These are phyloP conservation scores for Yponomeuta sedellus DNA, from an alignment of 2,888 invertebrate species.

Conservation along the genomic window DNA sequence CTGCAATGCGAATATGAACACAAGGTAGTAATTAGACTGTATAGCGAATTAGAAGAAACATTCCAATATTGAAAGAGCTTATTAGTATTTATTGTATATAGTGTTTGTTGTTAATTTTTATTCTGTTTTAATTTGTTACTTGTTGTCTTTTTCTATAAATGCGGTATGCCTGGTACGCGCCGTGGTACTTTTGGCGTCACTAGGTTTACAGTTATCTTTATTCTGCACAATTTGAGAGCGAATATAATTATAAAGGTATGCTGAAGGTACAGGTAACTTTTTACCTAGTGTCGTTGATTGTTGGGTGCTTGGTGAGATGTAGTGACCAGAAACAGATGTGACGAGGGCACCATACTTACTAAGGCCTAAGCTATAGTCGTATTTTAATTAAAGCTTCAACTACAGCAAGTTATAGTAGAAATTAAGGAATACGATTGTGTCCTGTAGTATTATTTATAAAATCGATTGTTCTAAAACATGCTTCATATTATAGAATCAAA, in stretches of 20 bases:
- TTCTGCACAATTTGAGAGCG: background rate
- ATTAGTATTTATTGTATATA: slow-evolving; percentile 43
- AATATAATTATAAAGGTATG: too few species aligned
- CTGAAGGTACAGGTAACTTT: background rate
- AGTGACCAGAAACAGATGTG: background rate
- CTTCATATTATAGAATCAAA: too few species aligned
- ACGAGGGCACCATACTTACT: too few species aligned
- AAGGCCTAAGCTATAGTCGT: too few species aligned
- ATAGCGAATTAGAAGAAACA: slow-evolving; percentile 30
- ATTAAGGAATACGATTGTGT: too few species aligned
- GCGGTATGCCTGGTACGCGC: slow-evolving; percentile 14
- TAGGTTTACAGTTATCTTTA: background rate
- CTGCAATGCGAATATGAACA: slow-evolving; percentile 16
- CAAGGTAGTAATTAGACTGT: background rate
- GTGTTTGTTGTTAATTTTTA: slow-evolving; percentile 29
- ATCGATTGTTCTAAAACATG: too few species aligned
- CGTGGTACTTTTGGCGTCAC: slow-evolving; percentile 1
- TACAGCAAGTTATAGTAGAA: too few species aligned
- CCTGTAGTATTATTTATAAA: too few species aligned
- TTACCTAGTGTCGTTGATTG: background rate
- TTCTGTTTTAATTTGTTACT: slow-evolving; percentile 21
- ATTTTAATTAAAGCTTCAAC: too few species aligned
- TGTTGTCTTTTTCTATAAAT: slow-evolving; percentile 22
- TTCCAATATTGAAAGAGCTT: slow-evolving; percentile 64
- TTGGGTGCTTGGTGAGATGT: background rate